phyloP scores from a whole-genome alignment of 2,113 vertebrate species.

The Romanogobio albipinnatus region DNA sequence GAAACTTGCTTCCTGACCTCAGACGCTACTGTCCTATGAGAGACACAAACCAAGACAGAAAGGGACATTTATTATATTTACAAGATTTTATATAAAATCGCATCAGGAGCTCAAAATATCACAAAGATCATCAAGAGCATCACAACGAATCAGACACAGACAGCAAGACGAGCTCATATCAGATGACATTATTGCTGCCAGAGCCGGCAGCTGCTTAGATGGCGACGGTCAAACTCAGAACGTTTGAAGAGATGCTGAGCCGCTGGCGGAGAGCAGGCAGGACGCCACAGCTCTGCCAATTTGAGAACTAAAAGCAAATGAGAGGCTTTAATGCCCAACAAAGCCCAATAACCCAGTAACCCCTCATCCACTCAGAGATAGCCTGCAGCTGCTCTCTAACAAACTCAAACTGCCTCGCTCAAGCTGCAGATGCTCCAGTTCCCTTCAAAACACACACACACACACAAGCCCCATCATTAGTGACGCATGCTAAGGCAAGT shows the following conservation, averaged over 20 bases:
- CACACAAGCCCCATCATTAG: constrained; percentile 1
- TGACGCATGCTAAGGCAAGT: not conserved
- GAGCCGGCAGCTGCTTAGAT: constrained; percentile 63
- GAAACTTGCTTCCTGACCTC: constrained; percentile 91
- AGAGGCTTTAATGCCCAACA: constrained; percentile 66
- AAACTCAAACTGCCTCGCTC: constrained; percentile 57
- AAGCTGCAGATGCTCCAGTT: constrained; percentile 64
- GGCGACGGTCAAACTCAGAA: constrained; percentile 39
- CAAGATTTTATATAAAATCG: not conserved
- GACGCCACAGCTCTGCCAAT: constrained; percentile 64
- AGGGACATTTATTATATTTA: constrained; percentile 1
- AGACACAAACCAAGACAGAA: constrained; percentile 25
- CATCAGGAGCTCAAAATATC: not conserved
- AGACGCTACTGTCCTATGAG: constrained; percentile 83
- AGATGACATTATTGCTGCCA: constrained; percentile 49
- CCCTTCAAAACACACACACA: constrained; percentile 36
- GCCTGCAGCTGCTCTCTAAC: constrained; percentile 70
- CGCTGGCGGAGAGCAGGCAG: constrained; percentile 62
- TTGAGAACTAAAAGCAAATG: constrained; percentile 66
- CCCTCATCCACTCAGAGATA: constrained; percentile 60
- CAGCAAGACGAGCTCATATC: constrained; percentile 7
- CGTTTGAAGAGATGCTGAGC: constrained; percentile 54
- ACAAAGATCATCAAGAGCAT: not conserved
- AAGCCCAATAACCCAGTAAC: constrained; percentile 34
- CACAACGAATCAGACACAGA: not conserved